These are phyloP conservation scores for Agriopis aurantiaria DNA, from an alignment of 2,888 invertebrate genomes.

Conservation along the genomic window DNA sequence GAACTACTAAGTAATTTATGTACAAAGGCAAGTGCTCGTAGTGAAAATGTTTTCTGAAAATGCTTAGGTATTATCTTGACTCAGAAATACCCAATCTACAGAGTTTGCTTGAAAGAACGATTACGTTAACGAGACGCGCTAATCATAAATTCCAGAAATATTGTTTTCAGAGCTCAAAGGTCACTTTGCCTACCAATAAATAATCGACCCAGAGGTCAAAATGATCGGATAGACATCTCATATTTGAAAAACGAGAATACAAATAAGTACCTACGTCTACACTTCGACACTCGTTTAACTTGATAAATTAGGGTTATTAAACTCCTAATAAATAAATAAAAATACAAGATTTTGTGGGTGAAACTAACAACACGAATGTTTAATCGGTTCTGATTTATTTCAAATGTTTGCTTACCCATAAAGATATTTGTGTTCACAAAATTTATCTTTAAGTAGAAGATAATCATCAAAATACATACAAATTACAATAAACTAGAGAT, in stretches of 20 bases:
- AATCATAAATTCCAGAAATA: slow-evolving; percentile 52
- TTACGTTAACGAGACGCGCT: slow-evolving; percentile 45
- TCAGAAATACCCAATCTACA: slow-evolving; percentile 15
- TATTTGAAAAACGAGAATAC: slow-evolving; percentile 59
- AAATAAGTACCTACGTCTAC: slow-evolving; percentile 37
- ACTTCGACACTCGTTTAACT: slow-evolving; percentile 45
- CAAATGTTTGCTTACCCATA: slow-evolving; percentile 18
- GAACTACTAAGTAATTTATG: no score
- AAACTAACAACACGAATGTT: slow-evolving; percentile 23
- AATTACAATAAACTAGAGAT: no score
- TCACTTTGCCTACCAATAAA: slow-evolving; percentile 57
- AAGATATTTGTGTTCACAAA: neutral
- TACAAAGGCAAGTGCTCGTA: no score
- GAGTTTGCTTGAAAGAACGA: slow-evolving; percentile 28
- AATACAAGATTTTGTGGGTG: slow-evolving; percentile 18
- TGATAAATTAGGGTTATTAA: slow-evolving; percentile 46
- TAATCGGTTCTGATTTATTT: slow-evolving; percentile 23
- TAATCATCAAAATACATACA: neutral
- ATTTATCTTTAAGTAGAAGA: neutral
- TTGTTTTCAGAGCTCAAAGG: slow-evolving; percentile 53
- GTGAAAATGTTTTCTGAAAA: neutral
- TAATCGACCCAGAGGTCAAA: slow-evolving; percentile 65
- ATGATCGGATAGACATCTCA: slow-evolving; percentile 57
- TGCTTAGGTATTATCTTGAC: neutral
- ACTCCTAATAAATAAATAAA: slow-evolving; percentile 30